Base-by-base conservation (phyloP, 2,888 invertebrate genomes). In the Holacanthella duospinosa region DNA sequence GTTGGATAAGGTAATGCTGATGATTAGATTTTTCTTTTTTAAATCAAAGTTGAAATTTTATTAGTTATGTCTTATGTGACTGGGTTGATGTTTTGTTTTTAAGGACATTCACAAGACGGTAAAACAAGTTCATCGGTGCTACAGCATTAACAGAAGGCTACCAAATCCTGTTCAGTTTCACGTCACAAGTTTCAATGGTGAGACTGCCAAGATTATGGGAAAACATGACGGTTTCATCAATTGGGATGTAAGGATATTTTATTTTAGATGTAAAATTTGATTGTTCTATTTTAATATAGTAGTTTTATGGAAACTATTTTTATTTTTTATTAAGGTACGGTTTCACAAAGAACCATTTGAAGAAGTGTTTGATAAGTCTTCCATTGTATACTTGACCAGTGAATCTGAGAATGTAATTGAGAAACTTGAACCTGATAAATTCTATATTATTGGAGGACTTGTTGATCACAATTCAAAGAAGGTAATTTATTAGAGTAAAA, bases 381-480 rank as follows among this genome's bases (percentile, higher is more conserved):
- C 88, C 71, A 78, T 97, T 61, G 83, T 96, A 1, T 99, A 97
- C 78, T 81, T 99, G 69, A 88, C 89, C 2, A 93, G 94, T 77
- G 97, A 99, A 77, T 96, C 96, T 19, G 87, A 90, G 56, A 92
- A 91, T 79, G 79, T 92, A 4, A 82, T 97, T 68, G 71, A 75
- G 2, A 77, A 78, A 60, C 80, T 94, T 74, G 86, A 89, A 72
- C 83, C 87, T 26, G 82, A 86, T 67, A 87, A 87, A 75, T 83
- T 86, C 55, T 99, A 97, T 75, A 85, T 99, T 59, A 96, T 99
- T 76, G 99, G 99, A 48, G 99, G 96, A 28, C 80, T 99, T 55
- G 94, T 99, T 0, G 99, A 99, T 79, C 97, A 99, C 76, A 99
- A 99, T 79, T 84, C 87, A 72, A 88, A 94, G 72, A 97, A 96